phyloP scores from a whole-genome alignment of 2,888 invertebrate genomes.

The Dorcus parallelipipedus region DNA sequence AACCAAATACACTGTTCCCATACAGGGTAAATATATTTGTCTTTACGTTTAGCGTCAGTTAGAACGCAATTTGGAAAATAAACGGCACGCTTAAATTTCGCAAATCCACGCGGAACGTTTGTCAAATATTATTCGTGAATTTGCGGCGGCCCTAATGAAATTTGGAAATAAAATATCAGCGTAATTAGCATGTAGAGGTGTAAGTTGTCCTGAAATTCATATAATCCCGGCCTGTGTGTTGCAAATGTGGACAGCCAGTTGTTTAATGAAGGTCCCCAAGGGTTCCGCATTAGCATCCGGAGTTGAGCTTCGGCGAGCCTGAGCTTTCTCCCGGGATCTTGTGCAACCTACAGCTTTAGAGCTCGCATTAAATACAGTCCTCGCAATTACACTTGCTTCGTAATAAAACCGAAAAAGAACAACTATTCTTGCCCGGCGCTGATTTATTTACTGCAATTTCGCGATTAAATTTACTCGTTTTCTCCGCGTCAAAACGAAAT shows the following conservation, averaged over 20 bases:
- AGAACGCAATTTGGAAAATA: too few species aligned
- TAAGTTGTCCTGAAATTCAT: slow-evolving; percentile 31
- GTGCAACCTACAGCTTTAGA: slow-evolving; percentile 36
- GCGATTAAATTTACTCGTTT: slow-evolving; percentile 9
- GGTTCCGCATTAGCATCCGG: slow-evolving; percentile 44
- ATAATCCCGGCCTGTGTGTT: slow-evolving; percentile 33
- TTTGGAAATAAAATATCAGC: slow-evolving; percentile 27
- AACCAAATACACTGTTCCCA: too few species aligned
- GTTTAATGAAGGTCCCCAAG: slow-evolving; percentile 46
- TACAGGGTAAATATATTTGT: too few species aligned
- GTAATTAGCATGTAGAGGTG: slow-evolving; percentile 33
- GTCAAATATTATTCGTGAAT: not conserved
- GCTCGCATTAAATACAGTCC: slow-evolving; percentile 38
- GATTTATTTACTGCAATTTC: slow-evolving; percentile 17
- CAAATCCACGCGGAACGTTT: not conserved
- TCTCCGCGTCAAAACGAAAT: not conserved
- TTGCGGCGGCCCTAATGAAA: not conserved
- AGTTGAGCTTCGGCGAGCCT: slow-evolving; percentile 25
- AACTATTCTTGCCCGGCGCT: slow-evolving; percentile 1
- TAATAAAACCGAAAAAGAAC: slow-evolving; percentile 35
- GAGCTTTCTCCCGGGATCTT: slow-evolving; percentile 37
- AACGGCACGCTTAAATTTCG: too few species aligned
- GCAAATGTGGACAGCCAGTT: slow-evolving; percentile 45
- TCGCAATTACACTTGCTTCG: slow-evolving; percentile 38
- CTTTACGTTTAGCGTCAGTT: too few species aligned